Conservation (phyloP, 2,888 invertebrate genomes). For the Ischnura elegans region DNA sequence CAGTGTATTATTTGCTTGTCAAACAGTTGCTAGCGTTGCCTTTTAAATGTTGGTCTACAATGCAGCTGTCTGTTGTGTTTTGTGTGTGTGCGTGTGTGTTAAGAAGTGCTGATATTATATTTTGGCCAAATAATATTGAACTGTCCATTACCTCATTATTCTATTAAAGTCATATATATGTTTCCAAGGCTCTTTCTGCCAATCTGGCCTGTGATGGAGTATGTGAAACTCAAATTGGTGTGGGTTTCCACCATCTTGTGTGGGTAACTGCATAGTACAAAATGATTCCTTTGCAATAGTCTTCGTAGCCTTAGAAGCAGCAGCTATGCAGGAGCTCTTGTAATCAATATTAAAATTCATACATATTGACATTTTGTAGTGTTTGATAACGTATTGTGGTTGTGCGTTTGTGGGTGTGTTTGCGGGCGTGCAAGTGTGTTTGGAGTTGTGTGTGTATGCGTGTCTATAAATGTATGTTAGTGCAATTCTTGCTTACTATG, state of each 20-base stretch:
- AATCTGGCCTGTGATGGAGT: slow-evolving; percentile 66
- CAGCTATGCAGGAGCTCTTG: slow-evolving; percentile 65
- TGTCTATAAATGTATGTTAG: slow-evolving; percentile 43
- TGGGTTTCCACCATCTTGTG: slow-evolving; percentile 65
- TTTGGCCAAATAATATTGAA: slow-evolving; percentile 64
- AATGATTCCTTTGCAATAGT: slow-evolving; percentile 67
- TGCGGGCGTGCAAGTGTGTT: too few relatives aligned
- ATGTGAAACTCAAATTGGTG: slow-evolving; percentile 10
- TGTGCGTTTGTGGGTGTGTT: slow-evolving; percentile 44
- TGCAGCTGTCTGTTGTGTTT: slow-evolving; percentile 64
- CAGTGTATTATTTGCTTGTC: slow-evolving; percentile 46
- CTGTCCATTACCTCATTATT: slow-evolving; percentile 65
- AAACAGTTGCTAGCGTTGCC: slow-evolving; percentile 64
- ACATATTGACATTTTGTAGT: slow-evolving; percentile 61
- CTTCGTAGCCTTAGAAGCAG: slow-evolving; percentile 54
- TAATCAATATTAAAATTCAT: slow-evolving; percentile 64
- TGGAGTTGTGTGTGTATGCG: neutral
- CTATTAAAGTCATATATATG: slow-evolving; percentile 59
- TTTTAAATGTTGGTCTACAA: slow-evolving; percentile 43
- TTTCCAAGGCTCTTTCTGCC: slow-evolving; percentile 60
- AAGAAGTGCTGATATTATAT: slow-evolving; percentile 56
- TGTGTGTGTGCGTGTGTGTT: neutral
- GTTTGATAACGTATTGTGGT: slow-evolving; percentile 61
- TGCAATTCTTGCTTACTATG: slow-evolving; percentile 66
- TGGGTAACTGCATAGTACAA: slow-evolving; percentile 67